Percentiles rank a stretch among this genome's conserved stretches.
Conservation (phyloP, 1,140 invertebrate species). For the Triops cancriformis region DNA sequence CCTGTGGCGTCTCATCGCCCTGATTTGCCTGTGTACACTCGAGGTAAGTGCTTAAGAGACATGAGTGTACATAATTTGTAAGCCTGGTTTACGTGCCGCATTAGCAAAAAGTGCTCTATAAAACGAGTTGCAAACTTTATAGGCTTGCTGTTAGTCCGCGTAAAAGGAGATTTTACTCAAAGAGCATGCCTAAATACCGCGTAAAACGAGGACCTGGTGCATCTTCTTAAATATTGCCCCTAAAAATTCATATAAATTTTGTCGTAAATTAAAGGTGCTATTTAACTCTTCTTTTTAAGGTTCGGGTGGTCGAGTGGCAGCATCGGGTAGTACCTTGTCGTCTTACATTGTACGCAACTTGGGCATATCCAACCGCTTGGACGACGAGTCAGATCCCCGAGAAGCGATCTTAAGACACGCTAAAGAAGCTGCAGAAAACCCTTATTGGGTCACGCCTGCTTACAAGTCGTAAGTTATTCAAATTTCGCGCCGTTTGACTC, state of each 20-base stretch:
- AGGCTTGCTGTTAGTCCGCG: no score
- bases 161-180: no score
- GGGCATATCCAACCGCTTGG: slow-evolving; percentile 82
- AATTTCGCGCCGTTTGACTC: neutral
- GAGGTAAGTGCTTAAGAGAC: slow-evolving; percentile 39
- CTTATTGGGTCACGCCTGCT: slow-evolving; percentile 89
- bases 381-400: slow-evolving; percentile 92
- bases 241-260: neutral
- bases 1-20: slow-evolving; percentile 84
- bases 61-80: neutral
- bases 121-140: no score
- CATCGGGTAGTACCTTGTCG: slow-evolving; percentile 89
- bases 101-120: no score
- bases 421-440: slow-evolving; percentile 93
- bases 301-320: slow-evolving; percentile 84
- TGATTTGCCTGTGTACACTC: slow-evolving; percentile 88
- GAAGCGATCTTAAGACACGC: slow-evolving; percentile 95
- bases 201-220: no score
- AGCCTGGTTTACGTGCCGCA: no score
- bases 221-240: no score
- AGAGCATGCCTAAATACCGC: no score
- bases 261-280: no score
- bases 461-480: slow-evolving; percentile 52
- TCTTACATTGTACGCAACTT: slow-evolving; percentile 95
- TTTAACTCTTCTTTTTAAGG: slow-evolving; percentile 44